A percentile compares a stretch with the other conserved stretches of the same genome.
These are phyloP conservation scores for Sebastes nivosus DNA, from an alignment of 2,797 vertebrate species.

Conservation along the genomic window DNA sequence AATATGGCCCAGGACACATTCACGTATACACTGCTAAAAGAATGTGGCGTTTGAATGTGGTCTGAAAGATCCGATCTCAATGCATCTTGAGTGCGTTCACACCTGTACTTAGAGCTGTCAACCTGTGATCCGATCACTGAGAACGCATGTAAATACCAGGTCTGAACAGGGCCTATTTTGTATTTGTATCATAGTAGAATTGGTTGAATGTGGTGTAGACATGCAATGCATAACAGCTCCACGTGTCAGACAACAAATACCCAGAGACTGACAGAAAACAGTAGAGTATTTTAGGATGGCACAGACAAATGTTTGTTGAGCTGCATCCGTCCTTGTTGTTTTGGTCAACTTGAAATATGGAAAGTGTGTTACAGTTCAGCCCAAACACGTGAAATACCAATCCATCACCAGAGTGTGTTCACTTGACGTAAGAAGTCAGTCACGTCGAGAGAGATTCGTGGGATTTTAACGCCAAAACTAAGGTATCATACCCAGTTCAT, in stretches of 20 bases:
- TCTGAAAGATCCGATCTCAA: too few species aligned
- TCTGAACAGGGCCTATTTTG: not conserved
- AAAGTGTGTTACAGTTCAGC: not conserved
- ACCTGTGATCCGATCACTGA: too few species aligned
- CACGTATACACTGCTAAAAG: too few species aligned
- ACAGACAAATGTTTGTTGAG: not conserved
- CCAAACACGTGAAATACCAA: not conserved
- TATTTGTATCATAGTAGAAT: not conserved
- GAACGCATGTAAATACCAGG: too few species aligned
- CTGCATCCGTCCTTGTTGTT: not conserved
- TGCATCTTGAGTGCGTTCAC: too few species aligned
- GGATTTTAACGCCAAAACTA: not conserved
- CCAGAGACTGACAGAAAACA: not conserved
- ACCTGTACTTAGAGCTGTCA: too few species aligned
- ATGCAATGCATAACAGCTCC: not conserved
- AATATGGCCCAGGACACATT: too few species aligned
- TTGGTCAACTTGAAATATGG: not conserved
- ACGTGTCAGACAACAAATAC: constrained; percentile 7
- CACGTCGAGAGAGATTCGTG: not conserved
- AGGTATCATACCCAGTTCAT: not conserved
- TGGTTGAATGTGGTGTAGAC: not conserved
- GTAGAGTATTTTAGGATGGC: not conserved
- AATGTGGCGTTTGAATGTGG: too few species aligned
- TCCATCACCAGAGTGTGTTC: not conserved
- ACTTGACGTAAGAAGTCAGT: not conserved